phyloP scores from a whole-genome alignment of 2,113 vertebrate genomes.

The Nesogale talazaci region DNA sequence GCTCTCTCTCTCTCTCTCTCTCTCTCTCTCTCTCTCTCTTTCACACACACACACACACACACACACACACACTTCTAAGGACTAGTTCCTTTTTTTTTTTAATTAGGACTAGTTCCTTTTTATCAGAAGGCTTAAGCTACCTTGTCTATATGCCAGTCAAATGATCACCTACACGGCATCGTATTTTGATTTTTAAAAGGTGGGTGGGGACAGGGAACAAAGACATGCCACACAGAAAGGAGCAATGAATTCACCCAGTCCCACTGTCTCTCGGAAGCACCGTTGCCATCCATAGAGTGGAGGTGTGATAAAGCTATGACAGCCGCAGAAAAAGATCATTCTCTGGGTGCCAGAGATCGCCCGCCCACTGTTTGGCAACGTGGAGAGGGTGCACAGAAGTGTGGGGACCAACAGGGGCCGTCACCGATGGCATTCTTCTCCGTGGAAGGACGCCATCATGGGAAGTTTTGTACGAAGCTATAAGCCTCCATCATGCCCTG shows the following conservation, averaged over 20 bases:
- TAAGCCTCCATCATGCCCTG: conserved; percentile 23
- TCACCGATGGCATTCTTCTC: conserved; percentile 29
- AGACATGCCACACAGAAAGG: background rate
- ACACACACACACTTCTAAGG: too few relatives aligned
- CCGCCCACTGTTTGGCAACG: too few relatives aligned
- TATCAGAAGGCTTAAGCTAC: conserved; percentile 19
- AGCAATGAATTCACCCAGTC: background rate
- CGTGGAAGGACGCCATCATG: conserved; percentile 40
- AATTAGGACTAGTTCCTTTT: background rate
- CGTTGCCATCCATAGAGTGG: background rate
- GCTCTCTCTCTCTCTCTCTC: too few relatives aligned
- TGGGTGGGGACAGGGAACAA: background rate
- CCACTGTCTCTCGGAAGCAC: background rate
- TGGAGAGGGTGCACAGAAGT: background rate
- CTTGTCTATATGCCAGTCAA: background rate
- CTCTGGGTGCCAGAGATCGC: background rate
- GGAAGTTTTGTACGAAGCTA: conserved; percentile 20
- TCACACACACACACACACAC: background rate
- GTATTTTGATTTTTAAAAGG: background rate
- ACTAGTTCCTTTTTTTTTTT: background rate
- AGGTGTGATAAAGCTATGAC: background rate
- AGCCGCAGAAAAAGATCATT: background rate
- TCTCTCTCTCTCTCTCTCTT: too few relatives aligned
- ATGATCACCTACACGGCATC: background rate
- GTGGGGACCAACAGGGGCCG: background rate